Evolutionary conservation across 1,140 invertebrate genomes (phyloP).

Genomic region (Lycorma delicatula): DNA sequence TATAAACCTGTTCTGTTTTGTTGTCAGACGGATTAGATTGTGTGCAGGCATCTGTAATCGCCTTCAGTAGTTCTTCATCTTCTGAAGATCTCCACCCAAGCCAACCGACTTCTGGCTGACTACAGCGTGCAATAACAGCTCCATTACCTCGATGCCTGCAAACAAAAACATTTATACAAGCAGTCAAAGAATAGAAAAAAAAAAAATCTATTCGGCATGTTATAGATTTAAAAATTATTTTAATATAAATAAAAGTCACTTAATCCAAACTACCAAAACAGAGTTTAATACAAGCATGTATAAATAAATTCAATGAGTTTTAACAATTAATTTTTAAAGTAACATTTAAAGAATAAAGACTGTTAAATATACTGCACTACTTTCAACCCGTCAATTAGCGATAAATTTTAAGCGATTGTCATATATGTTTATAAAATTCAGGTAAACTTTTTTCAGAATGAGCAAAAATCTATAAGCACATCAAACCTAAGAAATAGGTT

Average conservation of each 20-base stretch:
- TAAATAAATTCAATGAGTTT: background rate
- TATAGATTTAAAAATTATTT: background rate
- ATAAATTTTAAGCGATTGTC: no score
- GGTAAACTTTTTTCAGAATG: no score
- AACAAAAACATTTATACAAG: slow-evolving; percentile 20
- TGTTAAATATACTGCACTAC: no score
- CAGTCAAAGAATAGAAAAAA: background rate
- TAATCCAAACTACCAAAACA: background rate
- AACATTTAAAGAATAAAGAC: no score
- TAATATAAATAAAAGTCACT: background rate
- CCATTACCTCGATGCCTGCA: slow-evolving; percentile 70
- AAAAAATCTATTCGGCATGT: slow-evolving; percentile 1
- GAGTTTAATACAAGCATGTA: background rate
- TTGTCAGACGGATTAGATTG: background rate
- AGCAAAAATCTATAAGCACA: no score
- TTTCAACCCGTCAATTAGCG: no score
- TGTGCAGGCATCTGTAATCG: slow-evolving; percentile 72
- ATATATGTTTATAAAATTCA: no score
- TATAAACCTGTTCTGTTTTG: background rate
- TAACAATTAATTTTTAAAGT: background rate
- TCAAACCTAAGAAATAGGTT: no score
- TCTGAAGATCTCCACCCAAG: slow-evolving; percentile 81
- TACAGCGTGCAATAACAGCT: slow-evolving; percentile 85
- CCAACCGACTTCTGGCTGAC: slow-evolving; percentile 90
- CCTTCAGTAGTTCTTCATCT: slow-evolving; percentile 81